Percentiles rank a stretch among this genome's conserved stretches.
These are phyloP conservation scores for Endotricha flammealis DNA, from an alignment of 2,888 invertebrate species.

Conservation along the genomic window DNA sequence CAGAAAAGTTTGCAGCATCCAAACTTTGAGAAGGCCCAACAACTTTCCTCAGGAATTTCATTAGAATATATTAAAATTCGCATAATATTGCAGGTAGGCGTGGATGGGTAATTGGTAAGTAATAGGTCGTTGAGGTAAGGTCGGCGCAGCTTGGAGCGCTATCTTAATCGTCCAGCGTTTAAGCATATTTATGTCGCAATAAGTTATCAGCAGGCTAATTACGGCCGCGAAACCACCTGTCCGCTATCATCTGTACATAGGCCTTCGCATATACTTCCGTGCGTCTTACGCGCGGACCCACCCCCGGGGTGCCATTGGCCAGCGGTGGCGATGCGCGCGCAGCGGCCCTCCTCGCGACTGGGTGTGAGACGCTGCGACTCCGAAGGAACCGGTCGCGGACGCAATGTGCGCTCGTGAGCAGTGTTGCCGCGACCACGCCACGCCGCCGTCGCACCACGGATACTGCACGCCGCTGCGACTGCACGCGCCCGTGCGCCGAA, in stretches of 20 bases:
- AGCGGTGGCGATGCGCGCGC: conserved; percentile 63
- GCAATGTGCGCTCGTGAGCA: conserved; percentile 59
- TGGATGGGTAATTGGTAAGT: conserved; percentile 38
- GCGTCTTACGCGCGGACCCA: conserved; percentile 73
- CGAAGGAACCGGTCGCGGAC: conserved; percentile 63
- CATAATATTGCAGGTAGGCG: conserved; percentile 33
- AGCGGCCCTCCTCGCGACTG: conserved; percentile 65
- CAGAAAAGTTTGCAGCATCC: conserved; percentile 9
- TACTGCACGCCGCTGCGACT: conserved; percentile 15
- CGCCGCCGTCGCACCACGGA: conserved; percentile 32
- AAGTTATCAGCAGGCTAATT: conserved; percentile 76
- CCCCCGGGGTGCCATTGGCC: conserved; percentile 67
- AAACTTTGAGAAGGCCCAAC: conserved; percentile 16
- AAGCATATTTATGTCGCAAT: conserved; percentile 72
- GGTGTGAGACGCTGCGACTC: conserved; percentile 59
- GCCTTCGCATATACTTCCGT: conserved; percentile 78
- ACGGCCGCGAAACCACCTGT: conserved; percentile 76
- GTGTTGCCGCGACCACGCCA: conserved; percentile 59
- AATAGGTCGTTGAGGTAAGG: conserved; percentile 37
- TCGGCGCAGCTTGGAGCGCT: conserved; percentile 48
- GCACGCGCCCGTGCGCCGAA: conserved; percentile 23
- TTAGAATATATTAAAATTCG: conserved; percentile 40
- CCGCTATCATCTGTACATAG: conserved; percentile 77
- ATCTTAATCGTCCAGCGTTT: conserved; percentile 67
- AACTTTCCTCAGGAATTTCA: conserved; percentile 33